phyloP scores from a whole-genome alignment of 2,113 vertebrate species.

The Amblyornis subalaris region DNA sequence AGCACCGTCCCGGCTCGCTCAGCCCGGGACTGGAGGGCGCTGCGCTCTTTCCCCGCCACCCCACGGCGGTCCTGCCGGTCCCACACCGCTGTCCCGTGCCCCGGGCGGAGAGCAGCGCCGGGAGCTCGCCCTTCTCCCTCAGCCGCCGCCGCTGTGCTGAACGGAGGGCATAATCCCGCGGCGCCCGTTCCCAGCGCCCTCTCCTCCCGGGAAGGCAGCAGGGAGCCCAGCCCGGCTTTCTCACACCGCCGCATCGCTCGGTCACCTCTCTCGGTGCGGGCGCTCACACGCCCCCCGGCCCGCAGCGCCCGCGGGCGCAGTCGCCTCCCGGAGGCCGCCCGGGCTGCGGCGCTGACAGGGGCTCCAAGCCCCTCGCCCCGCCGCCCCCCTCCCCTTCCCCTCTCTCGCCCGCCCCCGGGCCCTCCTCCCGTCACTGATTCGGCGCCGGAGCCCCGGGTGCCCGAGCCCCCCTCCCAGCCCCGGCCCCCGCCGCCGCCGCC shows the following conservation, averaged over 20 bases:
- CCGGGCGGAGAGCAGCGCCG: not conserved
- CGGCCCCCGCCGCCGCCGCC: not conserved
- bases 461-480: no score
- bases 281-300: not conserved
- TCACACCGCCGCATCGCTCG: not conserved
- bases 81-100: not conserved
- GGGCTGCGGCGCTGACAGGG: not conserved
- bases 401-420: no score
- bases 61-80: no score
- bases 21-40: not conserved
- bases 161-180: not conserved
- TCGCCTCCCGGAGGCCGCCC: not conserved
- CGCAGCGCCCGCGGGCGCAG: not conserved
- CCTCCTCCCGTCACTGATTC: no score
- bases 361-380: not conserved
- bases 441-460: no score
- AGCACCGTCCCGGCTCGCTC: not conserved
- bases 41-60: not conserved
- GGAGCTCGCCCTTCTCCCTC: not conserved
- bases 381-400: no score
- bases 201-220: not conserved
- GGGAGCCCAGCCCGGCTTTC: not conserved
- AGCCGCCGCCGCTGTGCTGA: not conserved
- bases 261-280: not conserved
- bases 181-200: not conserved